phyloP scores from a whole-genome alignment of 92 coral and sea anemone species.

The Epizoanthus fatuus region DNA sequence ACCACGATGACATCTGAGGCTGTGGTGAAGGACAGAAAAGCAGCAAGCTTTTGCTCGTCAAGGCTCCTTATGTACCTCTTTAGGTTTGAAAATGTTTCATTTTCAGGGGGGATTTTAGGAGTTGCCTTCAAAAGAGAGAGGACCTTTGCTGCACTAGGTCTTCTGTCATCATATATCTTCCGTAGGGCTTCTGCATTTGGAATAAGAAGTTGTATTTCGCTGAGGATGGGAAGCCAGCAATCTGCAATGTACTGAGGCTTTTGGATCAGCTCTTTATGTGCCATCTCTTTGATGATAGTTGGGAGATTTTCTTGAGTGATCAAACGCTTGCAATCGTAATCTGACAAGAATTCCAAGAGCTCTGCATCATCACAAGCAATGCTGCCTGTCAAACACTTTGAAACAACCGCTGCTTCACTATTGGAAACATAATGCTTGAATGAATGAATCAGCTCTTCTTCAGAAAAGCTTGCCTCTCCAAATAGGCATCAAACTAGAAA shows the following conservation, averaged over 20 bases:
- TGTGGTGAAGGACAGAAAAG: too few species aligned
- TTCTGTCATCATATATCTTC: too few species aligned
- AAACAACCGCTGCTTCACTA: slow-evolving; percentile 26
- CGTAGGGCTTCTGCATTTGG: slow-evolving; percentile 20
- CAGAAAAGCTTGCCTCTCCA: slow-evolving; percentile 39
- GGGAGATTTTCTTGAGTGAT: slow-evolving; percentile 26
- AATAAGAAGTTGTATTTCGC: slow-evolving; percentile 20
- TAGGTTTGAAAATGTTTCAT: too few species aligned
- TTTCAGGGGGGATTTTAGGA: background rate
- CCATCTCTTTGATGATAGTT: slow-evolving; percentile 17
- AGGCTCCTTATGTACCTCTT: too few species aligned
- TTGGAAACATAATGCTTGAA: slow-evolving; percentile 52
- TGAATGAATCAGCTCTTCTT: slow-evolving; percentile 17
- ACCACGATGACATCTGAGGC: too few species aligned
- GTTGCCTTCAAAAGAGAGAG: background rate
- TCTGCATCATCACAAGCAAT: slow-evolving; percentile 49
- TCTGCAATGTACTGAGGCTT: slow-evolving; percentile 52
- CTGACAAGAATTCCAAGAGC: slow-evolving; percentile 59
- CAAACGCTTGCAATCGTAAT: slow-evolving; percentile 51
- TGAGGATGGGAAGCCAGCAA: slow-evolving; percentile 41
- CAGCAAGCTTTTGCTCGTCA: too few species aligned
- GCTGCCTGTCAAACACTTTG: slow-evolving; percentile 46
- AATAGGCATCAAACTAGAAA: slow-evolving; percentile 50
- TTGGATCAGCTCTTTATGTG: slow-evolving; percentile 42
- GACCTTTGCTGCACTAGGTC: too few species aligned